Evolutionary conservation across 2,113 vertebrate species (phyloP).

Genomic region (Sylvicapra grimmia): DNA sequence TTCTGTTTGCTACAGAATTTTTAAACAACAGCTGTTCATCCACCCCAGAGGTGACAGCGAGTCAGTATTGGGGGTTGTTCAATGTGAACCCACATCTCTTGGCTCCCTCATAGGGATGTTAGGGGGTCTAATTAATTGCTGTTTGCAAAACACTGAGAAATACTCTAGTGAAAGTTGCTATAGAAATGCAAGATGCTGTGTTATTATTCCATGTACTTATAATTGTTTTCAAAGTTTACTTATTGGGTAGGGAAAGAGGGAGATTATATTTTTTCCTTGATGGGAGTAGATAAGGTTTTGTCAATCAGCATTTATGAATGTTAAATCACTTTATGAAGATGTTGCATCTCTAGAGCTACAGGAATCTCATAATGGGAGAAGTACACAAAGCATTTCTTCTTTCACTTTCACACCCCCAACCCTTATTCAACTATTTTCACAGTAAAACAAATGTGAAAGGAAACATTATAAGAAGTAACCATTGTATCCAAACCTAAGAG

Average conservation of each 20-base stretch:
- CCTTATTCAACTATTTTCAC: neutral
- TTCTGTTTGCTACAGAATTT: slow-evolving; percentile 2
- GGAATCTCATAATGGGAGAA: neutral
- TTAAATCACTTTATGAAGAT: neutral
- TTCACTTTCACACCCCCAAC: neutral
- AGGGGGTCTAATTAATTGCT: slow-evolving; percentile 46
- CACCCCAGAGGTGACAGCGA: slow-evolving; percentile 3
- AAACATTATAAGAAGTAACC: neutral
- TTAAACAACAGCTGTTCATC: slow-evolving; percentile 37
- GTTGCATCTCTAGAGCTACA: neutral
- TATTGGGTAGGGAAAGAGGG: neutral
- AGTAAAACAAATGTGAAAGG: neutral
- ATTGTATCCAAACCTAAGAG: neutral
- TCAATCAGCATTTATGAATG: slow-evolving; percentile 2
- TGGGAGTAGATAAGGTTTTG: neutral
- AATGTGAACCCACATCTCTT: neutral
- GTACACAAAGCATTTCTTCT: neutral
- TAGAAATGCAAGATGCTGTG: slow-evolving; percentile 13
- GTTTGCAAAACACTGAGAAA: slow-evolving; percentile 42
- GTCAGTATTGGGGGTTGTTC: neutral
- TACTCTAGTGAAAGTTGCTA: slow-evolving; percentile 35
- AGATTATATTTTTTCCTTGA: slow-evolving; percentile 11
- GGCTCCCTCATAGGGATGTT: neutral
- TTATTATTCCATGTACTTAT: neutral
- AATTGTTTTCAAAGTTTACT: slow-evolving; percentile 47